These are phyloP conservation scores for Matsumurasca onukii DNA, from an alignment of 1,140 invertebrate genomes.

Conservation along the genomic window DNA sequence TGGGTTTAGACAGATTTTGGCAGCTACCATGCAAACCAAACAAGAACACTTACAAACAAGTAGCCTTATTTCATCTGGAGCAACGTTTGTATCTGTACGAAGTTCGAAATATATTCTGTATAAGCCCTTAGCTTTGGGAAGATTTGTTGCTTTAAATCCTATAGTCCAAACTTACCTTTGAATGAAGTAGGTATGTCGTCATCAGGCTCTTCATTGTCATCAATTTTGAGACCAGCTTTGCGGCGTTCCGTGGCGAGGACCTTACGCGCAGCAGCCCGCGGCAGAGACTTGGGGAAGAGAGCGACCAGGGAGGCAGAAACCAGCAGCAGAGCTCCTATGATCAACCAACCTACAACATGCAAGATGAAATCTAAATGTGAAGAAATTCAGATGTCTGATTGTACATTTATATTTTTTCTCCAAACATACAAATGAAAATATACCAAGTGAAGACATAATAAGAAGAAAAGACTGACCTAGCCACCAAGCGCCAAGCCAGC, in stretches of 20 bases:
- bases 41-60: too few species aligned
- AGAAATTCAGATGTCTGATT: not conserved
- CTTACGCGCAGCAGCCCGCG: conserved; percentile 51
- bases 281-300: conserved; percentile 58
- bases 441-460: too few species aligned
- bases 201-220: conserved; percentile 24
- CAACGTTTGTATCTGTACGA: too few species aligned
- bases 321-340: conserved; percentile 54
- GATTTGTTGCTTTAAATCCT: too few species aligned
- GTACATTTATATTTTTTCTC: not conserved
- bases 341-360: conserved; percentile 64
- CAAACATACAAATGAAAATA: too few species aligned
- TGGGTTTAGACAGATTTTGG: too few species aligned
- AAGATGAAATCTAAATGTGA: not conserved
- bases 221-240: conserved; percentile 27
- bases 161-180: too few species aligned
- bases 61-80: too few species aligned
- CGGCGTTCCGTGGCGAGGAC: conserved; percentile 47
- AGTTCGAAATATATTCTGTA: too few species aligned
- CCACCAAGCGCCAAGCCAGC: conserved; percentile 51
- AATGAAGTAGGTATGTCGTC: not conserved
- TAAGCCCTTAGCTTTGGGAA: too few species aligned
- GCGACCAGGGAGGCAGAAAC: conserved; percentile 54
- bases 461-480: conserved; percentile 45
- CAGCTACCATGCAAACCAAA: too few species aligned